These are phyloP conservation scores for Parauchenoglanis ngamensis DNA, from an alignment of 2,797 vertebrate species.

Conservation along the genomic window DNA sequence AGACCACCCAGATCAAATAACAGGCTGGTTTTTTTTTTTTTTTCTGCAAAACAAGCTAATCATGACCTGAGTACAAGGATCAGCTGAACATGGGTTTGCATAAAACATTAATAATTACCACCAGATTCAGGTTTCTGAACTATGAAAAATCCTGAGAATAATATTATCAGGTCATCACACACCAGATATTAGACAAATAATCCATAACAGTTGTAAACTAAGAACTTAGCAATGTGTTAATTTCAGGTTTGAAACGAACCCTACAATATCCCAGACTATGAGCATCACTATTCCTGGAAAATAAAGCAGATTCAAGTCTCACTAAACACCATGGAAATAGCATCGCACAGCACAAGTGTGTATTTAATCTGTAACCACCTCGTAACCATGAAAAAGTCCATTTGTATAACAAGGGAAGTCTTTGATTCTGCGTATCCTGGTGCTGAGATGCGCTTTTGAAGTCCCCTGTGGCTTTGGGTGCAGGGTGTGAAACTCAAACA, in stretches of 20 bases:
- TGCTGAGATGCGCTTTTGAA: constrained; percentile 11
- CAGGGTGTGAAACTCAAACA: constrained; percentile 32
- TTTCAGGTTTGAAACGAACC: neutral
- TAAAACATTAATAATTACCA: neutral
- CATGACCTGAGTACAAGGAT: neutral
- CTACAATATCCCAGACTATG: neutral
- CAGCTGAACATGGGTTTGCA: no score
- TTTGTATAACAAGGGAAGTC: constrained; percentile 7
- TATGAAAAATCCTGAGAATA: neutral
- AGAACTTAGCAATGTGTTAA: neutral
- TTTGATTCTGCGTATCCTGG: constrained; percentile 15
- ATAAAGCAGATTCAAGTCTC: neutral
- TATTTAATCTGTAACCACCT: neutral
- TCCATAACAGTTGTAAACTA: neutral
- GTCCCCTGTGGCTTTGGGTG: constrained; percentile 20
- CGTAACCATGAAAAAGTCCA: neutral
- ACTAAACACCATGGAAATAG: neutral
- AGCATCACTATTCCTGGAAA: neutral
- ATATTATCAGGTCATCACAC: neutral
- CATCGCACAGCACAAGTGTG: neutral
- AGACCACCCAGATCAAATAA: neutral
- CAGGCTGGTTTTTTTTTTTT: no score
- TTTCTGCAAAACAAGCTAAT: neutral
- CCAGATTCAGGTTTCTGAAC: neutral
- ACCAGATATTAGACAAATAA: neutral